Evolutionary conservation across 2,797 vertebrate species (phyloP).

Genomic region (Ctenosaura bakeri): DNA sequence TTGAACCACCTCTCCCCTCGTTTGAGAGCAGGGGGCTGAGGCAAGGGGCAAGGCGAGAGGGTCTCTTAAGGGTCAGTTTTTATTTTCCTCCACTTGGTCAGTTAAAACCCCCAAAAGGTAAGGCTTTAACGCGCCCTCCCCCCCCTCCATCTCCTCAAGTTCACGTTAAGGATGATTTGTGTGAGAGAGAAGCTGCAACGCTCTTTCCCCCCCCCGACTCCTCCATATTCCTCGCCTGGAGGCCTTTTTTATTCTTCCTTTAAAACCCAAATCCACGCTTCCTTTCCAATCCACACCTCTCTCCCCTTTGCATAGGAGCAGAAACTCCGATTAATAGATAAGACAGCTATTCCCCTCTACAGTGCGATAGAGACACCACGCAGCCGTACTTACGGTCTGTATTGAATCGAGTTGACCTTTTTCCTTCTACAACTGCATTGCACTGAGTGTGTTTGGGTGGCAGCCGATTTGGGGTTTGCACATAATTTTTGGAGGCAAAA

Average conservation of each 20-base stretch:
- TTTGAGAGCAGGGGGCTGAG: constrained; percentile 18
- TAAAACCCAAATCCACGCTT: constrained; percentile 66
- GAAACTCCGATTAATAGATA: background rate
- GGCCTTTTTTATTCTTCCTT: constrained; percentile 41
- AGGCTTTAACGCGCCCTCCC: constrained; percentile 62
- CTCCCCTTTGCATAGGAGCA: constrained; percentile 72
- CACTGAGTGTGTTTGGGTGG: constrained; percentile 84
- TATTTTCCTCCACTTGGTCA: constrained; percentile 62
- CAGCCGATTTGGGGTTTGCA: constrained; percentile 81
- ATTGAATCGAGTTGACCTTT: constrained; percentile 86
- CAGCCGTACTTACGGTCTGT: constrained; percentile 86
- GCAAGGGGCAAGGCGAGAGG: constrained; percentile 48
- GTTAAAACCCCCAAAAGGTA: constrained; percentile 67
- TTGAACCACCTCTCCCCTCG: constrained; percentile 44
- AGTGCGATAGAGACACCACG: constrained; percentile 84
- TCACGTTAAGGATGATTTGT: constrained; percentile 79
- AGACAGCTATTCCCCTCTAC: constrained; percentile 69
- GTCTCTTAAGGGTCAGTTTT: constrained; percentile 70
- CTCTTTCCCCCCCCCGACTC: constrained; percentile 74
- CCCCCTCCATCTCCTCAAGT: constrained; percentile 64
- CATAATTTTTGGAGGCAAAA: constrained; percentile 43
- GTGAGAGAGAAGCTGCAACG: constrained; percentile 74
- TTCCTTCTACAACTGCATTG: constrained; percentile 82
- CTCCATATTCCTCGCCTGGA: constrained; percentile 65
- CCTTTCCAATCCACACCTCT: constrained; percentile 74